phyloP scores from a whole-genome alignment of 2,113 vertebrate species.

The Anhinga anhinga region DNA sequence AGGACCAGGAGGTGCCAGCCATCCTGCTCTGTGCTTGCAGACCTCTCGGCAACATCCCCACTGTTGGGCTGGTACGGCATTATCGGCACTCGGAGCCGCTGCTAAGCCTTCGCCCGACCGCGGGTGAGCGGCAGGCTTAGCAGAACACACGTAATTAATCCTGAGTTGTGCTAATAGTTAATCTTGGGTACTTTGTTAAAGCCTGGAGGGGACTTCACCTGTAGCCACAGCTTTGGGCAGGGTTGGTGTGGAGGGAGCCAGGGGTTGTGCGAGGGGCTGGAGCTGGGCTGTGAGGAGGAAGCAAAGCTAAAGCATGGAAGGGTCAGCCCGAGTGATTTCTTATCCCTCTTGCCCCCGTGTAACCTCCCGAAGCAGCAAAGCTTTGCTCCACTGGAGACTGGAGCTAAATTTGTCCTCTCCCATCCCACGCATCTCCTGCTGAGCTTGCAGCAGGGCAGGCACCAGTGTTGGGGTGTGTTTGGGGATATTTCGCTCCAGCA shows the following conservation, averaged over 20 bases:
- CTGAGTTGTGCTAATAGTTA: background rate
- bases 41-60: background rate
- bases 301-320: background rate
- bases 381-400: background rate
- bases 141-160: background rate
- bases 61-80: accelerated
- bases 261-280: background rate
- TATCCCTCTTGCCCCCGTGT: background rate
- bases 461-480: background rate
- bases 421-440: background rate
- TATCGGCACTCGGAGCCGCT: no score
- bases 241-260: background rate
- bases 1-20: accelerated
- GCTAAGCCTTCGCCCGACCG: background rate
- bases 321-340: background rate
- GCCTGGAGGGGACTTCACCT: background rate
- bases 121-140: background rate
- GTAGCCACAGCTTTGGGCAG: background rate
- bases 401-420: background rate
- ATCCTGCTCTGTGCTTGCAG: background rate
- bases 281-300: background rate
- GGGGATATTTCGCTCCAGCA: background rate
- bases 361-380: background rate
- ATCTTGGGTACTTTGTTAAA: background rate
- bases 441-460: background rate